Base-by-base conservation (phyloP, 2,113 vertebrate genomes). In the Chroicocephalus ridibundus region DNA sequence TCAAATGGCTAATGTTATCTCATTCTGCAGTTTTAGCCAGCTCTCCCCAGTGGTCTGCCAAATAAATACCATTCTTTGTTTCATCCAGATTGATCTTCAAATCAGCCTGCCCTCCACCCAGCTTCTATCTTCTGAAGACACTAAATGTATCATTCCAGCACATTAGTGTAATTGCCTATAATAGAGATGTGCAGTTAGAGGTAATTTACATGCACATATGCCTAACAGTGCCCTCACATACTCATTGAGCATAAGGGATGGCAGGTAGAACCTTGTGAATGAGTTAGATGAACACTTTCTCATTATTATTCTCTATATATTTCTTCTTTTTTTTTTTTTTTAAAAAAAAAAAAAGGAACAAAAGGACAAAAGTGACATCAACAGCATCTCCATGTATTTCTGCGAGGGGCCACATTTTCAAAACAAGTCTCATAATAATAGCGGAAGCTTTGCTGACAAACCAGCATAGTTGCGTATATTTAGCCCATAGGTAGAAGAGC, bases 141-240 rank as follows among this genome's bases (percentile, higher is more conserved):
- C 94, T 96, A 97, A 97, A 94, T 95, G 96, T 95, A 97, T 95
- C 94, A 97, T 96, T 96, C 94, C 94, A 97, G 95, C 95, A 94
- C 96, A 96, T 95, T 95, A 95, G 97, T 95, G 89, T 96, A 95
- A 96, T 97, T 96, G 96, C 91, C 96, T 97, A 97, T 96, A 97
- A 97, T 96, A 97, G 95, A 97, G 95, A 97, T 93, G 93, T 96
- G 95, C 97, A 97, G 95, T 95, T 96, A 95, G 87, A 97, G 91
- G 96, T 97, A 96, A 96, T 97, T 97, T 94, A 97, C 95, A 96
- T 97, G 94, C 96, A 96, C 95, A 95, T 97, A 97, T 81, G 91
- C 96, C 97, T 95, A 95, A 87, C 95, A 91, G 95, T 95, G 91
- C 87, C 95, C 95, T 96, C 94, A 97, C 55, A 96, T 94, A 94